A percentile compares a stretch with the other conserved stretches of the same genome.
Evolutionary conservation across 1,140 invertebrate genomes (phyloP).

Genomic region (Propsilocerus akamusi): DNA sequence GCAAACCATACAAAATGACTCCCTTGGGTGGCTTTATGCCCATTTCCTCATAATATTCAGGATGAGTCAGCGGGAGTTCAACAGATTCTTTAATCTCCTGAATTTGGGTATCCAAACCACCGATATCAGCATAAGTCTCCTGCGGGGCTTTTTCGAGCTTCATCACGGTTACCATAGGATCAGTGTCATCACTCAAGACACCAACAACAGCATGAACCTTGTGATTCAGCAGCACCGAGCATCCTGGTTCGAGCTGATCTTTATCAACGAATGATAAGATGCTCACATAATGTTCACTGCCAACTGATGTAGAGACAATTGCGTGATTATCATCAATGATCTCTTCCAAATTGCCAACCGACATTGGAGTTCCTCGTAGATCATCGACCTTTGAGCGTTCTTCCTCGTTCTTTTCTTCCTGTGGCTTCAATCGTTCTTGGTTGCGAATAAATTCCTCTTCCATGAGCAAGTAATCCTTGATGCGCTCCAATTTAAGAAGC

Average conservation of each 20-base stretch:
- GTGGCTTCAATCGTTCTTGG: conserved; percentile 93
- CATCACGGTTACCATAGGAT: conserved; percentile 99
- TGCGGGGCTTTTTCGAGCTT: conserved; percentile 99
- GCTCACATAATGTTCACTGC: conserved; percentile 98
- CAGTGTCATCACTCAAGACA: conserved; percentile 96
- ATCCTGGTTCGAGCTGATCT: conserved; percentile 97
- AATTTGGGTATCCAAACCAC: conserved; percentile 97
- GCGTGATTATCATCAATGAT: conserved; percentile 99
- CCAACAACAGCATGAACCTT: conserved; percentile 99
- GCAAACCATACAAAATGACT: conserved; percentile 95
- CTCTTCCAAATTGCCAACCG: conserved; percentile 97
- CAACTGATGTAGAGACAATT: conserved; percentile 98
- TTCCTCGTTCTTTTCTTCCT: conserved; percentile 98
- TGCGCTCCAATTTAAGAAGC: conserved; percentile 87
- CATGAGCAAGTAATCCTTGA: conserved; percentile 98
- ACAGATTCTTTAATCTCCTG: conserved; percentile 99
- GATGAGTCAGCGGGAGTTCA: conserved; percentile 95
- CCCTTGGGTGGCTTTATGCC: conserved; percentile 99
- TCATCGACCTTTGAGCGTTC: conserved; percentile 97
- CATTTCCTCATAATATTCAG: conserved; percentile 99
- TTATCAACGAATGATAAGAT: conserved; percentile 99
- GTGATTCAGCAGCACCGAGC: conserved; percentile 95
- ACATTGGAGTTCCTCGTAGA: conserved; percentile 96
- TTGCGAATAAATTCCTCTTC: conserved; percentile 99
- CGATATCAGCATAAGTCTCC: conserved; percentile 99